Percentiles rank a stretch among this genome's conserved stretches.
These are phyloP conservation scores for Pampus argenteus DNA, from an alignment of 2,797 vertebrate genomes.

Conservation along the genomic window DNA sequence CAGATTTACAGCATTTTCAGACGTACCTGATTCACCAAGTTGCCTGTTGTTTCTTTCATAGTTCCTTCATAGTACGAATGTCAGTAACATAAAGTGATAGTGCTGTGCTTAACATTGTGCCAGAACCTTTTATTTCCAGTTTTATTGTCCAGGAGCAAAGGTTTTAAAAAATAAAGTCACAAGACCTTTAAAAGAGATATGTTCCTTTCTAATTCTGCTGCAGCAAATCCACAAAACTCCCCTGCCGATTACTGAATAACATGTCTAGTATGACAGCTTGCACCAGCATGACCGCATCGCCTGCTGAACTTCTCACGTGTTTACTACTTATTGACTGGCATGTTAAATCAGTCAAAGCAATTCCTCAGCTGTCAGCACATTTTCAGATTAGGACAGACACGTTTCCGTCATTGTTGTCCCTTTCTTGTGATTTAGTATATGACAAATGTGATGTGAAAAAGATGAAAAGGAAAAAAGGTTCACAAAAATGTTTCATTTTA, in stretches of 20 bases:
- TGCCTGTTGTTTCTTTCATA: conserved; percentile 47
- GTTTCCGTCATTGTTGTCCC: neutral
- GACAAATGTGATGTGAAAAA: conserved; percentile 13
- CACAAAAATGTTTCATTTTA: conserved; percentile 67
- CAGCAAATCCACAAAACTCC: conserved; percentile 3
- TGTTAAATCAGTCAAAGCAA: conserved; percentile 5
- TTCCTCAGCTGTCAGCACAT: neutral
- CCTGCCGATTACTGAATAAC: neutral
- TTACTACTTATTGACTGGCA: conserved; percentile 3
- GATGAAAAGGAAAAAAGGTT: conserved; percentile 6
- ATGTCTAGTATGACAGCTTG: neutral
- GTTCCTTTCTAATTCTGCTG: conserved; percentile 30
- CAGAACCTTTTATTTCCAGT: conserved; percentile 24
- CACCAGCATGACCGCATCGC: neutral
- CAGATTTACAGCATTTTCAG: neutral
- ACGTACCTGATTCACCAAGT: conserved; percentile 50
- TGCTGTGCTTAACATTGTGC: neutral
- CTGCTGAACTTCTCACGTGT: neutral
- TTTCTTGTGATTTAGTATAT: neutral
- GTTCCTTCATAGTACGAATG: conserved; percentile 10
- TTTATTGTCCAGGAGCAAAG: conserved; percentile 62
- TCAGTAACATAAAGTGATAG: neutral
- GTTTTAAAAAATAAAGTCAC: conserved; percentile 71
- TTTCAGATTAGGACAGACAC: neutral
- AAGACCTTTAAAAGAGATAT: conserved; percentile 32